phyloP scores from a whole-genome alignment of 2,113 vertebrate species.

The Argyrosomus japonicus region DNA sequence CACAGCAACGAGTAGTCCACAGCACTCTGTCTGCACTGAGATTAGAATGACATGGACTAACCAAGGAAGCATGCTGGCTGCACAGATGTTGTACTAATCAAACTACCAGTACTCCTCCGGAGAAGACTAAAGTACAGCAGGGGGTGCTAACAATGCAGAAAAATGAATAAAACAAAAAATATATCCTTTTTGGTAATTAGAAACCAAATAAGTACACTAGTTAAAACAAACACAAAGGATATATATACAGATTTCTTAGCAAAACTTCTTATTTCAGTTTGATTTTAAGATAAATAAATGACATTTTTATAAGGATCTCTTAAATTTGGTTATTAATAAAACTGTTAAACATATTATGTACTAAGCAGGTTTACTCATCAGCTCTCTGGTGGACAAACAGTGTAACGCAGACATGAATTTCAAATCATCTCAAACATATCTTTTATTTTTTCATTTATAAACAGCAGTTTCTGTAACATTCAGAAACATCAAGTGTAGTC shows the following conservation, averaged over 20 bases:
- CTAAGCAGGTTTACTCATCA: background rate
- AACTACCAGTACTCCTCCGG: background rate
- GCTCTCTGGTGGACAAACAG: background rate
- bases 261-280: background rate
- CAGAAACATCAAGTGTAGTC: too few relatives aligned
- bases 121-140: background rate
- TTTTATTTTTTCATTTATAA: constrained; percentile 1
- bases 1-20: background rate
- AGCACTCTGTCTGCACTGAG: too few relatives aligned
- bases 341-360: background rate
- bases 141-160: background rate
- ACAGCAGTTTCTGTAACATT: background rate
- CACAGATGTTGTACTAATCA: background rate
- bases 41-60: background rate
- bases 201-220: background rate
- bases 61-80: too few relatives aligned
- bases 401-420: background rate
- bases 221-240: background rate
- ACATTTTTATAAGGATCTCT: background rate
- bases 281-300: background rate
- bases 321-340: background rate
- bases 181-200: background rate
- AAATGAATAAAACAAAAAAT: background rate
- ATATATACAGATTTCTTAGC: background rate
- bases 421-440: constrained; percentile 27